phyloP scores from a whole-genome alignment of 2,888 invertebrate genomes.

The Nesidiocoris tenuis region DNA sequence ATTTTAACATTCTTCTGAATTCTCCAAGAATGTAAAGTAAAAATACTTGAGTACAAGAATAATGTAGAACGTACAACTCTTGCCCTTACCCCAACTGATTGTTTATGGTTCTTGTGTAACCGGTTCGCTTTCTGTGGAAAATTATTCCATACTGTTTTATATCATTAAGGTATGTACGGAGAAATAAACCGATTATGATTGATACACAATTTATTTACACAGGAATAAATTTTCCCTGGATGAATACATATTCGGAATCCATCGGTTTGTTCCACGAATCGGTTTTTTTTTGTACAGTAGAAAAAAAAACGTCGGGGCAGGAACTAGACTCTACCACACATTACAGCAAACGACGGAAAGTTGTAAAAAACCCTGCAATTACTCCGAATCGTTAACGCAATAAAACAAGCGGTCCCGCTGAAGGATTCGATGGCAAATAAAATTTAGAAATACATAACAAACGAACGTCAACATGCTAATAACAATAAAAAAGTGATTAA shows the following conservation, averaged over 20 bases:
- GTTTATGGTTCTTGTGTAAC: too few relatives aligned
- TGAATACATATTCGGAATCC: background rate
- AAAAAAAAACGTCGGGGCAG: slow-evolving; percentile 9
- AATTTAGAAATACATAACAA: slow-evolving; percentile 25
- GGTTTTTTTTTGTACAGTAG: background rate
- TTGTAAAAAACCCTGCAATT: slow-evolving; percentile 11
- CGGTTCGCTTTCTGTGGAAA: too few relatives aligned
- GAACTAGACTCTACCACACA: slow-evolving; percentile 34
- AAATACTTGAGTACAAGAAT: too few relatives aligned
- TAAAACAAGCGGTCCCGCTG: background rate
- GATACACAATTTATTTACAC: slow-evolving; percentile 38
- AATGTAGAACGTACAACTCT: too few relatives aligned
- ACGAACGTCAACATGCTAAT: slow-evolving; percentile 21
- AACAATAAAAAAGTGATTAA: slow-evolving; percentile 23
- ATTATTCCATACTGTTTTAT: too few relatives aligned
- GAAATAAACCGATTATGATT: slow-evolving; percentile 7
- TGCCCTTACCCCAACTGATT: too few relatives aligned
- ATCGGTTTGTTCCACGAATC: background rate
- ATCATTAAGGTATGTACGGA: too few relatives aligned
- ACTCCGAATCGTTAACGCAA: background rate
- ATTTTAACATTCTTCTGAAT: too few relatives aligned
- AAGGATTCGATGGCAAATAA: slow-evolving; percentile 12
- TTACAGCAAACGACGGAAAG: slow-evolving; percentile 10
- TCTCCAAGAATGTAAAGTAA: too few relatives aligned
- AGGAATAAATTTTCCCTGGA: slow-evolving; percentile 22